Evolutionary conservation across 2,888 invertebrate genomes (phyloP), one percentile per base, ranked within the genome.

Genomic region (Drosophila aldrichi): DNA sequence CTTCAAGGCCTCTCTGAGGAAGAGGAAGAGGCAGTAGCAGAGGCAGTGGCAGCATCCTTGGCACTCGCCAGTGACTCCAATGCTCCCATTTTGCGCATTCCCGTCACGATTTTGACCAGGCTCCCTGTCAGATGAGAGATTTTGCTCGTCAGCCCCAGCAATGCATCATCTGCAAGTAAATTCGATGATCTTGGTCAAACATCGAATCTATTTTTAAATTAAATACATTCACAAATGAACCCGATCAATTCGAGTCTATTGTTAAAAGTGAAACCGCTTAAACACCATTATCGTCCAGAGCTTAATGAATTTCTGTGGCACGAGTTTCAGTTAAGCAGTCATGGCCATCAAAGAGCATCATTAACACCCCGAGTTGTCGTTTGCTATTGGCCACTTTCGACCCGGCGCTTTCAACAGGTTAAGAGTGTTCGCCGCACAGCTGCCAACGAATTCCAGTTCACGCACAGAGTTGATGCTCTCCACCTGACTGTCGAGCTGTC

Each of bases 21-120:
- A 22, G 20, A 22, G 20, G n/a, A n/a, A n/a, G 57, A 25, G 29
- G 7, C 29, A 29, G 29, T 7, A 7, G 1, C 29, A 29, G 29
- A 29, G 22, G 44, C 58, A 58, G 57, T 25, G 38, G 58, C 48
- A 38, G 29, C 66, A 77, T 78, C 79, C 77, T 78, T 48, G 58
- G 58, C 58, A 29, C 18, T 48, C 38, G 38, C 40, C 61, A 46
- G 49, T 64, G 67, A 49, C 36, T 55, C 22, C 40, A 68, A 71
- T 79, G 65, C 60, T 80, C 70, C 74, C 78, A 79, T 73, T 74
- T 62, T 73, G 60, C 70, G 66, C 74, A 89, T 88, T 90, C 90
- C 63, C 82, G 91, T 91, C 91, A 91, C 91, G 91, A 92, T 75
- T 91, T 91, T 91, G 91, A 90, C 91, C 91, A 91, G 54, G 85